Evolutionary conservation across 2,113 vertebrate species (phyloP).

Genomic region (Felis catus): F.catus_Fca126_mat1.0 CM031419.1:37046501-37047000

Average conservation of each 20-base stretch:
- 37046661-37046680: conserved; percentile 69
- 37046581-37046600: conserved; percentile 72
- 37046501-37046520: conserved; percentile 75
- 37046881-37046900: conserved; percentile 9
- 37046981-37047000: conserved; percentile 42
- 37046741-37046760: conserved; percentile 54
- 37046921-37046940: not conserved
- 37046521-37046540: conserved; percentile 72
- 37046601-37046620: conserved; percentile 71
- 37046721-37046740: conserved; percentile 70
- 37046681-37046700: conserved; percentile 72
- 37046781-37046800: conserved; percentile 56
- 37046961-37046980: not conserved
- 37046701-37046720: conserved; percentile 62
- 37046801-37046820: conserved; percentile 54
- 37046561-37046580: conserved; percentile 73
- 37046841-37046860: conserved; percentile 56
- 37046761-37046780: conserved; percentile 57
- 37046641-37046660: conserved; percentile 69
- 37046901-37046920: conserved; percentile 43
- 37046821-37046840: conserved; percentile 15
- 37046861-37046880: conserved; percentile 9
- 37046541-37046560: conserved; percentile 77
- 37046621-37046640: conserved; percentile 75
- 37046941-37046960: not conserved